These are phyloP conservation scores for Agapornis roseicollis DNA, from an alignment of 2,113 vertebrate species.

Conservation along the genomic window DNA sequence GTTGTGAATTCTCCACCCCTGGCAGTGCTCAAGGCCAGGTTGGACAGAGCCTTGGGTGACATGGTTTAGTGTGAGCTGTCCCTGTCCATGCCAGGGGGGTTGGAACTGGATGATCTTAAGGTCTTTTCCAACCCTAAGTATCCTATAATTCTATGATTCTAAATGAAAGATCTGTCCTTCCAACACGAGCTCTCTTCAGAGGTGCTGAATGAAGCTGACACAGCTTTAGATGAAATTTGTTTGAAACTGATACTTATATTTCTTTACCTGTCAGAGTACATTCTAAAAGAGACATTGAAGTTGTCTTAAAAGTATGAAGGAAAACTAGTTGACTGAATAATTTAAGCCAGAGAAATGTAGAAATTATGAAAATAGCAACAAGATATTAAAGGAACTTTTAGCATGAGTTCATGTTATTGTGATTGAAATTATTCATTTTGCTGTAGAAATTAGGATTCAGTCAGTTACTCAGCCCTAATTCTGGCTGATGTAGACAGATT, in stretches of 20 bases:
- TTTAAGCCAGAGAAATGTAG: neutral
- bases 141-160: too few species aligned
- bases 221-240: neutral
- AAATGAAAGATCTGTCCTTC: neutral
- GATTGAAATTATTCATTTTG: neutral
- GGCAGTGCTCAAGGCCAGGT: too few species aligned
- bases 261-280: neutral
- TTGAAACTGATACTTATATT: neutral
- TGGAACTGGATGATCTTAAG: too few species aligned
- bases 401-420: neutral
- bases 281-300: neutral
- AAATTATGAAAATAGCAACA: neutral
- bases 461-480: neutral
- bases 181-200: neutral
- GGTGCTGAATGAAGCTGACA: slow-evolving; percentile 3
- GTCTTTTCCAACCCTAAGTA: too few species aligned
- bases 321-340: neutral
- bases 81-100: too few species aligned
- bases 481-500: neutral
- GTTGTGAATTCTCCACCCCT: too few species aligned
- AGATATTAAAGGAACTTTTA: neutral
- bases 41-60: too few species aligned
- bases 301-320: neutral
- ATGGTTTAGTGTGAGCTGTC: too few species aligned
- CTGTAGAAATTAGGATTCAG: neutral